Percentiles rank a stretch among this genome's conserved stretches.
Conservation (phyloP, 35 echinoderm and acorn worm species). For the Ophiothrix spiculata region DNA sequence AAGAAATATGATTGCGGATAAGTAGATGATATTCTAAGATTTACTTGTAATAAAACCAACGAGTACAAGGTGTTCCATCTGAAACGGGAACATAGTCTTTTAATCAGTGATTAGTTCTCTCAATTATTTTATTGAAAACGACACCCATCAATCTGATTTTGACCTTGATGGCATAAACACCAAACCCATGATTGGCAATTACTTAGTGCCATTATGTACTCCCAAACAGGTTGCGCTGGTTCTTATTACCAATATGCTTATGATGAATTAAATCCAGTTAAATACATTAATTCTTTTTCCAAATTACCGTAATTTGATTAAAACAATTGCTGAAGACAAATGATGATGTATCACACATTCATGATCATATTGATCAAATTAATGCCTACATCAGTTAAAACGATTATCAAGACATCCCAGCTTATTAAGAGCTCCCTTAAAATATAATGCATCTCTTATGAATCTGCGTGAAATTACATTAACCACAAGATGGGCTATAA, state of each 20-base stretch:
- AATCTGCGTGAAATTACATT: neutral
- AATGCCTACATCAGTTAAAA: neutral
- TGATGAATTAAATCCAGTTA: neutral
- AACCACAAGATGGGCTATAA: neutral
- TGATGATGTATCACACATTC: neutral
- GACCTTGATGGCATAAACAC: neutral
- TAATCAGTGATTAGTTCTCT: neutral
- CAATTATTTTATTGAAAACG: neutral
- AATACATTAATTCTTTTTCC: neutral
- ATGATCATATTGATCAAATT: constrained; percentile 4
- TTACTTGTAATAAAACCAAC: too few relatives aligned
- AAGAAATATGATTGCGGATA: too few relatives aligned
- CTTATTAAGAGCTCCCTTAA: neutral
- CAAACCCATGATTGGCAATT: neutral
- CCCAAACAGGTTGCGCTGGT: neutral
- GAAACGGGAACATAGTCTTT: too few relatives aligned
- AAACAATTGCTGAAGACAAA: neutral
- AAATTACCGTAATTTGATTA: neutral
- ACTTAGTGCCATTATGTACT: neutral
- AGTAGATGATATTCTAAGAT: too few relatives aligned
- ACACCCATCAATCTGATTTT: neutral
- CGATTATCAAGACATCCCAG: neutral
- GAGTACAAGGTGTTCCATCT: too few relatives aligned
- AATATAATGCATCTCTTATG: neutral
- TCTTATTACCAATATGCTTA: neutral